Conservation (phyloP, 1,140 invertebrate genomes). For the Trachymyrmex septentrionalis region DNA sequence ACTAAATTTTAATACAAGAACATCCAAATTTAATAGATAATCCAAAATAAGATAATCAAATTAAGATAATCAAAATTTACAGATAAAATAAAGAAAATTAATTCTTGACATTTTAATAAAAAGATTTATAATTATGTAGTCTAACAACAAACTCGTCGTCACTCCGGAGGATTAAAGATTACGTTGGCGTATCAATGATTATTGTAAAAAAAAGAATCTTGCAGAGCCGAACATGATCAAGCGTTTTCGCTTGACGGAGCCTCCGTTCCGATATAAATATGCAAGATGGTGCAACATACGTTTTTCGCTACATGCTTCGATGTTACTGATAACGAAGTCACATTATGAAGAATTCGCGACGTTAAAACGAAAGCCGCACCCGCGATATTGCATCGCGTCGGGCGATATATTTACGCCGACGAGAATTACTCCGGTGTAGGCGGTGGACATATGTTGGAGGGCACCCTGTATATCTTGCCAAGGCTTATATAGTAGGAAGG, state of each 20-base stretch:
- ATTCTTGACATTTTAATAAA: no score
- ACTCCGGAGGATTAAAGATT: background rate
- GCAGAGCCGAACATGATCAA: background rate
- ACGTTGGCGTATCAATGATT: background rate
- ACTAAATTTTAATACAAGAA: no score
- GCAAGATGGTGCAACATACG: background rate
- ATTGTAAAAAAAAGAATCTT: background rate
- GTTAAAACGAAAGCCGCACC: constrained; percentile 19
- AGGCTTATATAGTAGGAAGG: constrained; percentile 60
- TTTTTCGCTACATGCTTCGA: background rate
- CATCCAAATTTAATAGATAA: no score
- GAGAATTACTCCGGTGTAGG: constrained; percentile 40
- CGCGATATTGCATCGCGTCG: background rate
- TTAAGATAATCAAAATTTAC: no score
- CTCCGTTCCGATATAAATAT: constrained; percentile 33
- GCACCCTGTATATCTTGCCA: constrained; percentile 42
- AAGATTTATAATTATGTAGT: no score
- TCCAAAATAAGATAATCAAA: no score
- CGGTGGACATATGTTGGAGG: constrained; percentile 34
- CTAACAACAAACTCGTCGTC: no score
- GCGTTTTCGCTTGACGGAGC: background rate
- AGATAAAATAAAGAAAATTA: no score
- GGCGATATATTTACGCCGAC: constrained; percentile 43
- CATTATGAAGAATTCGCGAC: no score
- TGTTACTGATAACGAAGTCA: background rate